Evolutionary conservation across 1,140 invertebrate genomes (phyloP), one percentile per base, ranked within the genome.

Genomic region (Bombus sylvicola): DNA sequence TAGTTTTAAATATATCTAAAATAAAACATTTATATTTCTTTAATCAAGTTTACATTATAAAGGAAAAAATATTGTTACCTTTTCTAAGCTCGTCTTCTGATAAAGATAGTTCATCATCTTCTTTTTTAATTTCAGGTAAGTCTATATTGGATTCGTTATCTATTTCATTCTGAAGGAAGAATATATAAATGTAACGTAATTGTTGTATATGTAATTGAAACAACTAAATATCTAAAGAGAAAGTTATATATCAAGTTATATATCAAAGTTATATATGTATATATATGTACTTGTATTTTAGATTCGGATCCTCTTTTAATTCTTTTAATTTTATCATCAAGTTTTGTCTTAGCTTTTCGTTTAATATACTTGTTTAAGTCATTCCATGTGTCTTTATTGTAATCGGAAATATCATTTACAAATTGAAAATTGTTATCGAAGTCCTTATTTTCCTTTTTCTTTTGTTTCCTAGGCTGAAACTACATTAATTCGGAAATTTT

Each of bases 241-340:
- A 81, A 62, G n/a, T n/a, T n/a, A n/a, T n/a, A n/a, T n/a, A n/a
- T n/a, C n/a, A n/a, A n/a, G n/a, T n/a, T n/a, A n/a, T n/a, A n/a
- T n/a, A n/a, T 28, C 18, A 71, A 71, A 37, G 25, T 39, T 47
- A 4, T 47, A 47, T 47, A 43, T 15, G 2, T 34, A 15, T 43
- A 83, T 85, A 94, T 90, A 84, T 84, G 94, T 91, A 76, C 41
- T 81, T 53, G 84, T 93, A 95, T 93, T 91, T 91, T 78, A 91
- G 94, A 73, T 94, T 93, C 76, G 94, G 94, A 22, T 92, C 96
- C 91, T 93, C 95, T 90, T 88, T 97, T 94, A 8, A 96, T 94
- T 92, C 96, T 97, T 87, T 96, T 96, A 90, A 98, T 98, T 95
- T 98, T 98, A 80, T 98, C 98, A 95, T 98, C 98, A 9, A 98